These are phyloP conservation scores for Tonatia bakeri DNA, from an alignment of 2,113 vertebrate species.

Conservation along the genomic window DNA sequence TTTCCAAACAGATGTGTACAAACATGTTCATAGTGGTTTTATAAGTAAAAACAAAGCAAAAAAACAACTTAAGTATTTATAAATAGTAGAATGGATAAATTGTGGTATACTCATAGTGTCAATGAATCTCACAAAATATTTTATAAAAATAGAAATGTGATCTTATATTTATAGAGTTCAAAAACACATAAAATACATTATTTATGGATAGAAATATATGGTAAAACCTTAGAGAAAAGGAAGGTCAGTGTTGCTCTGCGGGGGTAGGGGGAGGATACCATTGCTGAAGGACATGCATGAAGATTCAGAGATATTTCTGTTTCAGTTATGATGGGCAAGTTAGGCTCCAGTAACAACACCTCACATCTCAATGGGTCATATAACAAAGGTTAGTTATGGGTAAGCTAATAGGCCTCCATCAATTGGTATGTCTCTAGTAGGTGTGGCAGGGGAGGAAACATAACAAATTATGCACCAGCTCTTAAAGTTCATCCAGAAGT, in stretches of 20 bases:
- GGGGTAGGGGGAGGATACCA: neutral
- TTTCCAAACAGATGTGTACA: neutral
- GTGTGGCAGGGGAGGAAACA: neutral
- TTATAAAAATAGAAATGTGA: slow-evolving; percentile 19
- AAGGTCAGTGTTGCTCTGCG: neutral
- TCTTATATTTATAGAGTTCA: neutral
- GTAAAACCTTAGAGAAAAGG: neutral
- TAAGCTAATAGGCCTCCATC: neutral
- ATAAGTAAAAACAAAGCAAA: neutral
- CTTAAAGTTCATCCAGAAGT: neutral
- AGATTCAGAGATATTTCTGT: neutral
- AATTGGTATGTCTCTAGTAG: neutral
- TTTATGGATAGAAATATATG: neutral
- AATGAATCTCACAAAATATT: neutral
- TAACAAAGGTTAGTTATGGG: neutral
- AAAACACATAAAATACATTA: neutral
- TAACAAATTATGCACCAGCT: neutral
- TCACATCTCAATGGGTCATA: neutral
- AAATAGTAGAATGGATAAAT: neutral
- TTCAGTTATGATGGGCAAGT: neutral
- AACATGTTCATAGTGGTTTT: neutral
- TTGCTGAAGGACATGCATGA: neutral
- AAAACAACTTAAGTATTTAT: neutral
- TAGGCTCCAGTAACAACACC: neutral
- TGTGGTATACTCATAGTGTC: neutral